Percentiles rank a stretch among this genome's conserved stretches.
These are phyloP conservation scores for Microctonus brassicae DNA, from an alignment of 2,888 invertebrate genomes.

Conservation along the genomic window DNA sequence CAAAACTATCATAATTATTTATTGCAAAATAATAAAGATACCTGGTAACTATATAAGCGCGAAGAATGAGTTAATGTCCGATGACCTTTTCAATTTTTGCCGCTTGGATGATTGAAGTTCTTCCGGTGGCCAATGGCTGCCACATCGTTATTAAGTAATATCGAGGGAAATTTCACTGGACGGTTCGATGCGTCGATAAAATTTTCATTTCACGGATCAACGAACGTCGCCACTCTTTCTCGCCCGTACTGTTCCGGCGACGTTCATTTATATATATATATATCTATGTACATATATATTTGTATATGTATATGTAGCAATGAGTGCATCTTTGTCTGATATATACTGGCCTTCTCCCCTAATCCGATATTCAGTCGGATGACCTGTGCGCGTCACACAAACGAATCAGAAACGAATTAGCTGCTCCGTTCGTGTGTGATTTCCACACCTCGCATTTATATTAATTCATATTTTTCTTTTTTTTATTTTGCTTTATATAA, in stretches of 20 bases:
- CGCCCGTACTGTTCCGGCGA: not conserved
- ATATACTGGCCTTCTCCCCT: not conserved
- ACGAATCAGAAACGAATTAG: not conserved
- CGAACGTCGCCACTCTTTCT: slow-evolving; percentile 42
- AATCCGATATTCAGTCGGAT: not conserved
- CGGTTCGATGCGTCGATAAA: slow-evolving; percentile 61
- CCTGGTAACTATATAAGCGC: not conserved
- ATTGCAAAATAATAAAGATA: no score
- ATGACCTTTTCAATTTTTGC: slow-evolving; percentile 16
- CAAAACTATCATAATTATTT: no score
- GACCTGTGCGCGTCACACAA: not conserved
- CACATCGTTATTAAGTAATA: slow-evolving; percentile 60
- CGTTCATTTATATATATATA: not conserved
- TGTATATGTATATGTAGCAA: no score
- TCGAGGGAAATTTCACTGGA: slow-evolving; percentile 56
- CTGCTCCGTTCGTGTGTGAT: not conserved
- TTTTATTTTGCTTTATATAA: not conserved
- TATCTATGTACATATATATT: not conserved
- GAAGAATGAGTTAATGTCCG: slow-evolving; percentile 2
- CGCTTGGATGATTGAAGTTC: slow-evolving; percentile 5
- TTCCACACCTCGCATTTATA: not conserved
- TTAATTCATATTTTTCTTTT: not conserved
- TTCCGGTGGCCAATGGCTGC: slow-evolving; percentile 22
- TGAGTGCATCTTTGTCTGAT: not conserved
- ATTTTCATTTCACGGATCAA: slow-evolving; percentile 55